Conservation (phyloP, 2,113 vertebrate species). For the Acrocephalus kingi region DNA sequence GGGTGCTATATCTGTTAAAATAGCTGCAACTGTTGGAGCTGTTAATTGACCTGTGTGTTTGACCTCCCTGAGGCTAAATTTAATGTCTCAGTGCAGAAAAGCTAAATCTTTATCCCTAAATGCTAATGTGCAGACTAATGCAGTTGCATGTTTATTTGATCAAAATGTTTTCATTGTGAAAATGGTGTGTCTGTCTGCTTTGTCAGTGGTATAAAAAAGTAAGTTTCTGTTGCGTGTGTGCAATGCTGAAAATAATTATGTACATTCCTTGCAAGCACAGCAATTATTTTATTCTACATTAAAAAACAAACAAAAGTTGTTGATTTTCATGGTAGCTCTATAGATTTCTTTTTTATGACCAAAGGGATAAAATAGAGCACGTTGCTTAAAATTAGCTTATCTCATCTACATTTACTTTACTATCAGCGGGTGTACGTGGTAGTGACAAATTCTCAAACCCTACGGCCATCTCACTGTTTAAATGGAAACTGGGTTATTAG, state of each 20-base stretch:
- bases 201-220: neutral
- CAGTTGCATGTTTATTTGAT: neutral
- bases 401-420: constrained; percentile 19
- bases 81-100: neutral
- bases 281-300: neutral
- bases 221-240: neutral
- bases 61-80: neutral
- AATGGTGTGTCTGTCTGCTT: neutral
- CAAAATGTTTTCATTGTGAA: neutral
- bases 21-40: neutral
- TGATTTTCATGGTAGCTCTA: neutral
- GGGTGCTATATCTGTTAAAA: neutral
- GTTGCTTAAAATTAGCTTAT: neutral
- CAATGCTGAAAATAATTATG: neutral
- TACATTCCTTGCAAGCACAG: neutral
- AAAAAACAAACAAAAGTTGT: neutral
- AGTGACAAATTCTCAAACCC: constrained; percentile 42
- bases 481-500: constrained; percentile 52
- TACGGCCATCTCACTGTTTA: neutral
- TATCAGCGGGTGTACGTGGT: neutral
- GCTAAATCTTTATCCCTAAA: neutral
- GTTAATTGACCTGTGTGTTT: constrained; percentile 32
- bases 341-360: neutral
- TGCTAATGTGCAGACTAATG: neutral
- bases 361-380: neutral